These are phyloP conservation scores for Melitaea cinxia DNA, from an alignment of 1,140 invertebrate species.

Conservation along the genomic window DNA sequence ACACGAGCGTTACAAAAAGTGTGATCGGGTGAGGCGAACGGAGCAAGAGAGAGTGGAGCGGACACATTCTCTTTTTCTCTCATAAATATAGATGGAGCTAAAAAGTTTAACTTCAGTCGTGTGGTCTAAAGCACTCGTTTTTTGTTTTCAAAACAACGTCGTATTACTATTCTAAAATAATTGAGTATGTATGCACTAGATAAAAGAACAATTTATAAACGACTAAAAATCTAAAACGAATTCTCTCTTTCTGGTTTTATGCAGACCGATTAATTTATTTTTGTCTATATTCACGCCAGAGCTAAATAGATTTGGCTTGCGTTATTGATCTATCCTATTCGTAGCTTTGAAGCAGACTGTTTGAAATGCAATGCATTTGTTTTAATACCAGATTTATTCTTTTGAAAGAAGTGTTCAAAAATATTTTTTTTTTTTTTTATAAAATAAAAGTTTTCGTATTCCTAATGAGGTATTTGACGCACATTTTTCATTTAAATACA, in stretches of 20 bases:
- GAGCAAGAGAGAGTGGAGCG: no score
- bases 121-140: no score
- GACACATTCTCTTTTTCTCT: no score
- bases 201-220: not conserved
- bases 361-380: constrained; percentile 20
- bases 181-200: not conserved
- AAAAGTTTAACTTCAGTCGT: no score
- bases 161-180: no score
- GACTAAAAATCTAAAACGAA: not conserved
- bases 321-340: constrained; percentile 18
- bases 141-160: no score
- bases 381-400: constrained; percentile 12
- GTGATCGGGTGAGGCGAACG: no score
- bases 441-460: not conserved
- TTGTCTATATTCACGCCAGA: constrained; percentile 11
- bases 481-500: no score
- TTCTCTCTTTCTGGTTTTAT: not conserved
- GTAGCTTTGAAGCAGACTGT: constrained; percentile 14
- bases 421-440: not conserved
- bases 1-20: no score
- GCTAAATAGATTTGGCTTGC: constrained; percentile 19
- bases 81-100: no score
- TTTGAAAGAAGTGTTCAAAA: constrained; percentile 4
- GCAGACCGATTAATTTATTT: constrained; percentile 14
- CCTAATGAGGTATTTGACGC: not conserved